phyloP scores from a whole-genome alignment of 2,797 vertebrate species.

The Hafferia zeledoni region DNA sequence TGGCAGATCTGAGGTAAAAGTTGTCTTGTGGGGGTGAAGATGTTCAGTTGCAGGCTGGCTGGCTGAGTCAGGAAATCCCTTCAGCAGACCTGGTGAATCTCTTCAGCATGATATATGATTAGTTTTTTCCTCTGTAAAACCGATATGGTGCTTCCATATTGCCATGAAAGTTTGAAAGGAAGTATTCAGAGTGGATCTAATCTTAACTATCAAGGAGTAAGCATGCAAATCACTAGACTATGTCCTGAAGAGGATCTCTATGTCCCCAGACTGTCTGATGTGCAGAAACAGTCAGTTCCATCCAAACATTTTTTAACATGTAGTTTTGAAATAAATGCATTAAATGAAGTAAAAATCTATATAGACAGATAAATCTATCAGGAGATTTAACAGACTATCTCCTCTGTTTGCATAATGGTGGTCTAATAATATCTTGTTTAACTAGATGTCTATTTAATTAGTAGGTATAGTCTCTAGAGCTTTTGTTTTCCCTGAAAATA shows the following conservation, averaged over 20 bases:
- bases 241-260: not conserved
- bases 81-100: not conserved
- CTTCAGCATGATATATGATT: not conserved
- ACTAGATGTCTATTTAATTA: not conserved
- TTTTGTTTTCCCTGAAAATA: not conserved
- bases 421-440: not conserved
- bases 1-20: not conserved
- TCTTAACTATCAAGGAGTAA: not conserved
- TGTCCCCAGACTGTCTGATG: not conserved
- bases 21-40: not conserved
- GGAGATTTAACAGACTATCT: not conserved
- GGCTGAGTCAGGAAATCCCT: not conserved
- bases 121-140: not conserved
- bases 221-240: not conserved
- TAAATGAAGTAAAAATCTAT: not conserved
- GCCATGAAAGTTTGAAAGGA: not conserved
- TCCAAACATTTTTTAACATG: not conserved
- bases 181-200: not conserved
- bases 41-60: not conserved
- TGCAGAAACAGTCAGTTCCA: not conserved
- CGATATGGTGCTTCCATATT: not conserved
- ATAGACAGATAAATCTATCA: not conserved
- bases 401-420: not conserved
- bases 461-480: not conserved
- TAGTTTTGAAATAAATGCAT: not conserved